phyloP scores from a whole-genome alignment of 2,888 invertebrate species.

The Nebria brevicollis region DNA sequence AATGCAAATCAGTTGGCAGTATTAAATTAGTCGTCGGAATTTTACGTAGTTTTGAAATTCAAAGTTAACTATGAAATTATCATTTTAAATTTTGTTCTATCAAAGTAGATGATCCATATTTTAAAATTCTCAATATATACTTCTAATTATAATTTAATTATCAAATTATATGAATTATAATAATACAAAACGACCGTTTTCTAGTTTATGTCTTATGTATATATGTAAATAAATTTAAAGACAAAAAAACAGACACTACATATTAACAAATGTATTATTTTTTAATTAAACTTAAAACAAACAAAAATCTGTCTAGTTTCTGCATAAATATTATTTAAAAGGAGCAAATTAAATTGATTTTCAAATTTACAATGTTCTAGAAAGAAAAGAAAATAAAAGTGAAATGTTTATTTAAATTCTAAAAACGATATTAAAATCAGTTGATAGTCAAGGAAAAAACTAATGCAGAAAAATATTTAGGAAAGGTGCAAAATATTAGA shows the following conservation, averaged over 20 bases:
- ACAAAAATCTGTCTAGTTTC: no score
- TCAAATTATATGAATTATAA: neutral
- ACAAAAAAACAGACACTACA: no score
- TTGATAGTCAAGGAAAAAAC: neutral
- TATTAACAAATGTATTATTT: no score
- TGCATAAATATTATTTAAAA: no score
- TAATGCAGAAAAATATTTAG: neutral
- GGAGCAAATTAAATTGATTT: no score
- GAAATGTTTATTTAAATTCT: neutral
- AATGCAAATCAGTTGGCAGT: neutral
- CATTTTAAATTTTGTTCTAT: neutral
- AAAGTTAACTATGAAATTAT: neutral
- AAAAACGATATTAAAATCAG: neutral
- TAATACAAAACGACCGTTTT: neutral
- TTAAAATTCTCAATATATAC: neutral
- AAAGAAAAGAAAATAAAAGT: no score
- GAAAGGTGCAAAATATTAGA: neutral
- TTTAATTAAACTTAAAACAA: no score
- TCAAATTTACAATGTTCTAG: no score
- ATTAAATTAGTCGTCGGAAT: neutral
- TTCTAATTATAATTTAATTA: neutral
- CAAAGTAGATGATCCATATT: neutral
- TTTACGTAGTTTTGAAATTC: neutral
- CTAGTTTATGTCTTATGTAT: neutral
- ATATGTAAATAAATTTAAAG: neutral